Evolutionary conservation across 2,113 vertebrate species (phyloP).

Genomic region (Atractosteus spatula): DNA sequence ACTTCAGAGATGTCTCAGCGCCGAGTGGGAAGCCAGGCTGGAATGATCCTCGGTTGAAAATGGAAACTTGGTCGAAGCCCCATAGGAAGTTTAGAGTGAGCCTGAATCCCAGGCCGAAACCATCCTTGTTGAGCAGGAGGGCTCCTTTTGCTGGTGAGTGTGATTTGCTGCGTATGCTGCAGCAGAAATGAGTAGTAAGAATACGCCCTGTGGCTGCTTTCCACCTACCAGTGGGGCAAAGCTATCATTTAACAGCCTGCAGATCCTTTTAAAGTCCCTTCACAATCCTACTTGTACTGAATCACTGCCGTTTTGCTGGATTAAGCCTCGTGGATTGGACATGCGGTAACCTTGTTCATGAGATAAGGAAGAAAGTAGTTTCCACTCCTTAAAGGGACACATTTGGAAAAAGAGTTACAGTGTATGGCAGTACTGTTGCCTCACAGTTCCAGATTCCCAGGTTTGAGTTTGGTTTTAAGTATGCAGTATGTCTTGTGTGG

Average conservation of each 20-base stretch:
- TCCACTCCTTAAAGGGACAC: too few species aligned
- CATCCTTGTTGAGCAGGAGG: constrained; percentile 19
- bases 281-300: not conserved
- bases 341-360: too few species aligned
- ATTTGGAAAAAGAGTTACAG: too few species aligned
- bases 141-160: constrained; percentile 24
- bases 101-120: constrained; percentile 19
- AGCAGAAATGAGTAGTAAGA: not conserved
- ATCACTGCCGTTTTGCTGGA: not conserved
- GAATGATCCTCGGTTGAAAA: constrained; percentile 26
- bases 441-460: too few species aligned
- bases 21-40: constrained; percentile 27
- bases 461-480: too few species aligned
- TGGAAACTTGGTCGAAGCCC: constrained; percentile 7
- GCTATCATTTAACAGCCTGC: not conserved
- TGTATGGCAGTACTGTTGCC: too few species aligned
- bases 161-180: not conserved
- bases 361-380: too few species aligned
- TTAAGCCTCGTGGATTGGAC: too few species aligned
- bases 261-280: not conserved
- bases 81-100: constrained; percentile 23
- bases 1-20: constrained; percentile 27
- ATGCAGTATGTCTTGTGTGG: too few species aligned
- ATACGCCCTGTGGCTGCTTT: not conserved
- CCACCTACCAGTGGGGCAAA: not conserved